phyloP scores from a whole-genome alignment of 2,113 vertebrate genomes.

The Tringa solitaria region DNA sequence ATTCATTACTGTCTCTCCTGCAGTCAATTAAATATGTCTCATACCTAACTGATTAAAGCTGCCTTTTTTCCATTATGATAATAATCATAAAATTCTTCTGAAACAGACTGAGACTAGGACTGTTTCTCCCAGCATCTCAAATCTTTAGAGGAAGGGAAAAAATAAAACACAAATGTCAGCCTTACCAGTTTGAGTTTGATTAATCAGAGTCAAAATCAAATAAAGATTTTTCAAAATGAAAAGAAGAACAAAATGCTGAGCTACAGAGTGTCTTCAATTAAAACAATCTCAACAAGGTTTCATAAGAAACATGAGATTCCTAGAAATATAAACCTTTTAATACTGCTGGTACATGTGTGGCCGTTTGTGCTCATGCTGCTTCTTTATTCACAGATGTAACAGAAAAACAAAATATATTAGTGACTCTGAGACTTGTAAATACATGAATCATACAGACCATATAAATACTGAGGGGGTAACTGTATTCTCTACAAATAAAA shows the following conservation, averaged over 20 bases:
- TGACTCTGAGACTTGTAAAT: background rate
- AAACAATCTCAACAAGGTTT: background rate
- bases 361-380: background rate
- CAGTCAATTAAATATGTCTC: conserved; percentile 5
- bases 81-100: background rate
- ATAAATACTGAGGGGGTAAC: background rate
- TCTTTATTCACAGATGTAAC: background rate
- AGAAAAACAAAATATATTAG: background rate
- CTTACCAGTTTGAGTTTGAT: background rate
- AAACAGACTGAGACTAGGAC: background rate
- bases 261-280: background rate
- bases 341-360: background rate
- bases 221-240: background rate
- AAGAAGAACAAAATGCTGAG: background rate
- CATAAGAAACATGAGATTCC: background rate
- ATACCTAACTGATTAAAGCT: background rate
- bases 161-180: background rate
- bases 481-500: background rate
- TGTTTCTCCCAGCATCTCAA: background rate
- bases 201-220: background rate
- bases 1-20: conserved; percentile 1
- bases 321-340: background rate
- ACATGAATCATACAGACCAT: background rate
- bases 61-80: background rate
- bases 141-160: background rate